These are phyloP conservation scores for Casuarius casuarius DNA, from an alignment of 2,113 vertebrate genomes.

Conservation along the genomic window DNA sequence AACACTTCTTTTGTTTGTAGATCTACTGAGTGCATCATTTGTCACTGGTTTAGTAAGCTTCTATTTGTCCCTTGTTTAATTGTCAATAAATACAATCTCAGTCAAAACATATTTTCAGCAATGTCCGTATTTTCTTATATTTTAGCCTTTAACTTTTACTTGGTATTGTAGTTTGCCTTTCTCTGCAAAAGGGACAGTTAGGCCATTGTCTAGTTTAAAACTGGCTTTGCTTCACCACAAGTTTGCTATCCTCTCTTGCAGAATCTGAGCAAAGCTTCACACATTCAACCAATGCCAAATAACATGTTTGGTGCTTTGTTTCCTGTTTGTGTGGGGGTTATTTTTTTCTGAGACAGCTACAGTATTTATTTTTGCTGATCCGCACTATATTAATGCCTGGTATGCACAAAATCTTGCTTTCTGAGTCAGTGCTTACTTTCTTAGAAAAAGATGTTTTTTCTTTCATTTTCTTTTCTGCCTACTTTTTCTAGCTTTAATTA, in stretches of 20 bases:
- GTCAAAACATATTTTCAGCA: background rate
- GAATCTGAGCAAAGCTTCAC: background rate
- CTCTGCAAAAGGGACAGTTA: background rate
- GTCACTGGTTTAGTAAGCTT: background rate
- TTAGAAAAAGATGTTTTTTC: background rate
- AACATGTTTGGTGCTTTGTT: background rate
- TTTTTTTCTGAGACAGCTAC: background rate
- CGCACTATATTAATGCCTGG: background rate
- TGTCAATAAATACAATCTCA: conserved; percentile 13
- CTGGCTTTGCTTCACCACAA: background rate
- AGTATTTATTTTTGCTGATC: background rate
- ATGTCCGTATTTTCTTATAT: background rate
- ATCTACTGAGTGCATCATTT: background rate
- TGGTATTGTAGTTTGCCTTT: background rate
- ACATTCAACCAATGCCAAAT: background rate
- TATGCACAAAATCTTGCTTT: background rate
- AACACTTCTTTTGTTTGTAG: background rate
- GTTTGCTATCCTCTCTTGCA: background rate
- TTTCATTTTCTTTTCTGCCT: background rate
- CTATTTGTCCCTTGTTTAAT: background rate
- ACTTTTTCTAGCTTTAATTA: background rate
- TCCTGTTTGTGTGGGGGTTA: background rate
- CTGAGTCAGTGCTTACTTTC: background rate
- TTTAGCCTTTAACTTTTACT: background rate
- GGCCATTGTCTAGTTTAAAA: background rate